A percentile compares a stretch with the other conserved stretches of the same genome.
phyloP scores from a whole-genome alignment of 2,888 invertebrate genomes.

The Archips crataeganus region DNA sequence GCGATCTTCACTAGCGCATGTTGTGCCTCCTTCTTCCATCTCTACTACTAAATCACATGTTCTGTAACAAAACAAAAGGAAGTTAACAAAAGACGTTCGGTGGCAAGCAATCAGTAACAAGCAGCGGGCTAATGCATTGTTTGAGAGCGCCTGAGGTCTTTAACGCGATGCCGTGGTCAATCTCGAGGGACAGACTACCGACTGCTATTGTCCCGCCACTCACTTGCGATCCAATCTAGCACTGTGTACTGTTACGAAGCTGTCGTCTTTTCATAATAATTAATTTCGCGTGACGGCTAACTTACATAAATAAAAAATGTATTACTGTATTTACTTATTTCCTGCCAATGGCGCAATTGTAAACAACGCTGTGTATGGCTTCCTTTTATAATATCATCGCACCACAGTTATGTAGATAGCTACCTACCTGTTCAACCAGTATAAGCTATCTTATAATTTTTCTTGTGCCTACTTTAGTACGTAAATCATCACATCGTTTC shows the following conservation, averaged over 20 bases:
- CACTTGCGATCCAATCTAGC: slow-evolving; percentile 44
- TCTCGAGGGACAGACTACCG: slow-evolving; percentile 60
- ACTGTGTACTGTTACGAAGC: slow-evolving; percentile 38
- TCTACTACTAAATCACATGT: slow-evolving; percentile 71
- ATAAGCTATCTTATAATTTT: slow-evolving; percentile 5
- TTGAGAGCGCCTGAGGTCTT: slow-evolving; percentile 52
- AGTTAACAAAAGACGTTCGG: slow-evolving; percentile 43
- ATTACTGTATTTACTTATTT: slow-evolving; percentile 46
- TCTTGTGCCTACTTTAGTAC: slow-evolving; percentile 8
- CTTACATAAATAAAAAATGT: slow-evolving; percentile 39
- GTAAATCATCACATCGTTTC: slow-evolving; percentile 12
- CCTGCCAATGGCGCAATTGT: slow-evolving; percentile 55
- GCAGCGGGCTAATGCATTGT: slow-evolving; percentile 66
- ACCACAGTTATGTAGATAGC: slow-evolving; percentile 10
- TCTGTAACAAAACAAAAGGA: slow-evolving; percentile 73
- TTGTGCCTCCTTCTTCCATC: slow-evolving; percentile 73
- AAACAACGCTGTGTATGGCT: slow-evolving; percentile 53
- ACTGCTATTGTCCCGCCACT: slow-evolving; percentile 64
- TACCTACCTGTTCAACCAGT: slow-evolving; percentile 49
- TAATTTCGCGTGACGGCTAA: slow-evolving; percentile 6
- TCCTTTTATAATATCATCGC: slow-evolving; percentile 56
- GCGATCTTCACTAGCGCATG: slow-evolving; percentile 55
- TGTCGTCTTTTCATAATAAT: slow-evolving; percentile 26
- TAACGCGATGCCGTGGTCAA: slow-evolving; percentile 53
- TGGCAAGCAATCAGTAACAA: slow-evolving; percentile 61